Base-by-base conservation (phyloP, 2,113 vertebrate species). In the Pelobates fuscus region DNA sequence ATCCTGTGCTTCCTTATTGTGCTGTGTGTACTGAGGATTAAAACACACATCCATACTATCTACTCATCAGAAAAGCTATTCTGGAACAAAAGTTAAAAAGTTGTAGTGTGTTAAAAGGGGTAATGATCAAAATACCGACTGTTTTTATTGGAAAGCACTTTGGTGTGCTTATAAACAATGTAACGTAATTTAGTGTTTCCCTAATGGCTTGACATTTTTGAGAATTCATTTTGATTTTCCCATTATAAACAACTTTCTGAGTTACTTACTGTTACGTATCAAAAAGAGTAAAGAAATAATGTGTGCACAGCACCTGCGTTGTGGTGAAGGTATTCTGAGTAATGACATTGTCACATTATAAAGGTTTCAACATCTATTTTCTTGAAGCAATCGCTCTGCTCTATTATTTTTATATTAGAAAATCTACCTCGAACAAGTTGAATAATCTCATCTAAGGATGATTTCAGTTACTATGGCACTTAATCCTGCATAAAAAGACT, bases 291-390 rank as follows among this genome's bases (percentile, higher is more conserved):
- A 37, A 43, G n/a, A 49, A 70, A 59, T 70, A 18, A 60, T 44
- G 17, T 27, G 55, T 17, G 27, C 11, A 8, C 58, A 8, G 25
- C 59, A 54, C 43, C 70, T 72, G 69, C 69, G 61, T n/a, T 49
- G 23, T n/a, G 20, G 46, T 49, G 60, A 64, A 32, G 54, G 14
- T 63, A 24, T 29, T 37, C 32, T 72, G 70, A 72, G 20, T 72
- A 63, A 72, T 72, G 6, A 60, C 27, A 1, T 41, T 72, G 59
- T 63, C 60, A 72, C 27, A 32, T 24, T 27, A 43, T 52, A 72
- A 72, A 63, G 59, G 70, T 72, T 63, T 49, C 12, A 29, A 17
- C 70, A 72, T 72, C 63, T 58, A 72, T 72, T 62, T 62, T 30
- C 44, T 3, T 30, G 44, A 5, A 37, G 10, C 32, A 37, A 10